Evolutionary conservation across 1,140 invertebrate species (phyloP).

Genomic region (Doryteuthis pealeii): DNA sequence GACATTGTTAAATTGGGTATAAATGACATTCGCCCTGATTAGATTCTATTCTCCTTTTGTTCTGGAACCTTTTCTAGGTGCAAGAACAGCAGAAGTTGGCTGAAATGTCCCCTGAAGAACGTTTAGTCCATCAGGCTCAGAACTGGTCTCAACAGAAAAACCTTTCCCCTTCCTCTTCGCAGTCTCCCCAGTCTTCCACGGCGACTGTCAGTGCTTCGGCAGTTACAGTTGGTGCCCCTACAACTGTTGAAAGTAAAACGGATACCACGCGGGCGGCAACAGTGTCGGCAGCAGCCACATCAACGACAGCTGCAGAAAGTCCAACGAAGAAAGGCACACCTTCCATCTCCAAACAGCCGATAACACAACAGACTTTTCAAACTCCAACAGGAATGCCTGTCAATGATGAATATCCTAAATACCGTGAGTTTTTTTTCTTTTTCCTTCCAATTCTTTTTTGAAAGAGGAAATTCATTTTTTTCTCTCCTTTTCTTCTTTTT

Average conservation of each 20-base stretch:
- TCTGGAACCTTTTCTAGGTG: constrained; percentile 8
- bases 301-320: neutral
- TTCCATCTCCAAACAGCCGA: neutral
- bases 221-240: neutral
- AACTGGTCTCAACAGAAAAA: constrained; percentile 25
- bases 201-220: neutral
- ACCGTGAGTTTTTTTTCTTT: constrained; percentile 23
- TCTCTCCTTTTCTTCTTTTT: neutral
- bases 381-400: constrained; percentile 2
- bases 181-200: neutral
- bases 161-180: neutral
- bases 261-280: neutral
- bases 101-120: constrained; percentile 31
- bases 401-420: constrained; percentile 30
- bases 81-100: constrained; percentile 38
- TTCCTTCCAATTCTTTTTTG: neutral
- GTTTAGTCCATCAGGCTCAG: constrained; percentile 27
- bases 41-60: too few relatives aligned
- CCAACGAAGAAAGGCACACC: neutral
- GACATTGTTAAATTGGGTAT: too few relatives aligned
- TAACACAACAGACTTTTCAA: neutral
- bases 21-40: too few relatives aligned
- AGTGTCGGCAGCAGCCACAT: neutral
- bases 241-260: neutral
- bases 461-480: too few relatives aligned